Conservation (phyloP, 2,113 vertebrate genomes). For the Coregonus clupeaformis region DNA sequence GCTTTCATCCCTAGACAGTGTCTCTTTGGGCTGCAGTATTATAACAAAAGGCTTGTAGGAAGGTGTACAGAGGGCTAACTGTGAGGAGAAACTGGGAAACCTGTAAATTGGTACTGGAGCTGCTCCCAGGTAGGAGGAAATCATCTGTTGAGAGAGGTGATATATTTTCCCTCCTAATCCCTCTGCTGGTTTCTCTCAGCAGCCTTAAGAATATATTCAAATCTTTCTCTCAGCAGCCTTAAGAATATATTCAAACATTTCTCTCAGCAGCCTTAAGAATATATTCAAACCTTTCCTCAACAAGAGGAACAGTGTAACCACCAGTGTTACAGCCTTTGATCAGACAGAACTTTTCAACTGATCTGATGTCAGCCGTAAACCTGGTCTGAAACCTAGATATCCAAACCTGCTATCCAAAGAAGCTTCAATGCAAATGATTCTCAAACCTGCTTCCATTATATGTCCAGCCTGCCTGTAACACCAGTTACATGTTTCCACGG, state of each 20-base stretch:
- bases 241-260: conserved; percentile 8
- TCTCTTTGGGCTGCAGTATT: background rate
- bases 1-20: background rate
- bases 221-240: background rate
- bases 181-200: background rate
- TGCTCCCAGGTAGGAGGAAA: background rate
- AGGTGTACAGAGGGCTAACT: background rate
- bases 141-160: background rate
- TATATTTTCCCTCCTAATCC: background rate
- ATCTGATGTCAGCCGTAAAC: background rate
- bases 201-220: conserved; percentile 13
- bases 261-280: conserved; percentile 9
- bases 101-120: conserved; percentile 3
- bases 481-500: background rate
- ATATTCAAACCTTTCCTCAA: background rate
- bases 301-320: background rate
- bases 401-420: background rate
- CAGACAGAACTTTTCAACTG: background rate
- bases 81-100: background rate
- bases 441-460: background rate
- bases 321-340: background rate
- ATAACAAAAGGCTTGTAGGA: background rate
- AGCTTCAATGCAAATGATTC: background rate
- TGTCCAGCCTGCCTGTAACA: background rate
- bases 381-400: background rate